These are phyloP conservation scores for Ctenomys sociabilis DNA, from an alignment of 2,113 vertebrate genomes.

Conservation along the genomic window DNA sequence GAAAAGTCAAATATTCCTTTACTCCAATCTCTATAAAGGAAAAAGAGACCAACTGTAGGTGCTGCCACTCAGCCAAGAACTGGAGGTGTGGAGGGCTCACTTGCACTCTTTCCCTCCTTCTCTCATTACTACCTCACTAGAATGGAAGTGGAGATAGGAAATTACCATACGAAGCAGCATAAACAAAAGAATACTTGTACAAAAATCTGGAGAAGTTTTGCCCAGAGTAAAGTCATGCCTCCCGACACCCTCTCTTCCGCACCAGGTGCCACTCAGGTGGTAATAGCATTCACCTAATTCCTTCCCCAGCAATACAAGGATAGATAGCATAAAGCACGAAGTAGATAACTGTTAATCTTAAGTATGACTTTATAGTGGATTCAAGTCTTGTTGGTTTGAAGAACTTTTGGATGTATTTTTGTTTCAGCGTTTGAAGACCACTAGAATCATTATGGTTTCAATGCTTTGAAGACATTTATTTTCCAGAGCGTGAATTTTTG, in stretches of 20 bases:
- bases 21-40: slow-evolving; percentile 19
- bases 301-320: neutral
- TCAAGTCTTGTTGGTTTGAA: slow-evolving; percentile 48
- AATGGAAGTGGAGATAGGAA: neutral
- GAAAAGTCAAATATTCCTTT: slow-evolving; percentile 32
- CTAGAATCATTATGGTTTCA: slow-evolving; percentile 74
- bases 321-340: neutral
- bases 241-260: neutral
- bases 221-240: neutral
- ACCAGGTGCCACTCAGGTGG: neutral
- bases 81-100: neutral
- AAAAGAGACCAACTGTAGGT: neutral
- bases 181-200: neutral
- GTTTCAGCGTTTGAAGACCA: slow-evolving; percentile 60
- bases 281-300: slow-evolving; percentile 24
- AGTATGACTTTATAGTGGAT: slow-evolving; percentile 33
- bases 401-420: slow-evolving; percentile 62
- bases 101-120: neutral
- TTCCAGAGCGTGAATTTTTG: slow-evolving; percentile 71
- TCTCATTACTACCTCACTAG: neutral
- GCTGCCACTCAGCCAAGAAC: neutral
- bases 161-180: neutral
- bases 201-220: neutral
- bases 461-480: slow-evolving; percentile 65
- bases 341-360: slow-evolving; percentile 20